Base-by-base conservation (phyloP, 2,888 invertebrate genomes). In the Biston betularia region DNA sequence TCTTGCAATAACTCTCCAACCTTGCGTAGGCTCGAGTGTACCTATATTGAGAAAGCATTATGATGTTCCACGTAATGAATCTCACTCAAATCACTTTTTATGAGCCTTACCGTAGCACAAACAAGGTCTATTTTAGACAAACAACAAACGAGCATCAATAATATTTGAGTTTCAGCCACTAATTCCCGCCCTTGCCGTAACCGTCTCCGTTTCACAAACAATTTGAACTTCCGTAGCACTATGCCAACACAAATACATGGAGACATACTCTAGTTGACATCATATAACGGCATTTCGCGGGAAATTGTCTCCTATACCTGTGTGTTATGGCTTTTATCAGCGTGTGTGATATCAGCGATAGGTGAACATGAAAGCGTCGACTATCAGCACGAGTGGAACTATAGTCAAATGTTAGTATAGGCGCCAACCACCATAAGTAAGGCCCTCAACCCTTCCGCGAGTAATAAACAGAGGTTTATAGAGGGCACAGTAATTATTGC, bases 131-230 rank as follows among this genome's bases (percentile, higher is more conserved):
- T 45, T 63, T 63, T 57, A 48, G 65, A 61, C 50, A 56, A 14
- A 70, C 69, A 73, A 69, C 78, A 80, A 81, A 83, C 79, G 80
- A 72, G 72, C 72, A 65, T 73, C 69, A 66, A 80, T 79, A 79
- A 82, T 83, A 83, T 84, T 85, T 83, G 79, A 77, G 78, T 83
- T 82, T 67, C 64, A 69, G 61, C 73, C 77, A 71, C 80, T 85
- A 85, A 85, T 81, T 79, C 77, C 66, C 70, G 33, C 68, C 76
- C 73, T 71, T 68, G 70, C 73, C 69, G 61, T 70, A 53, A 65
- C 70, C 71, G 75, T 76, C 74, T 77, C 73, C 63, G 72, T 77
- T 79, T 75, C 76, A 74, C 79, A 77, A 83, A 82, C 80, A 78
- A 75, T 79, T 82, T 74, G 68, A 77, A 76, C 77, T 78, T 76